Conservation (phyloP, 2,888 invertebrate genomes). For the Cyrtodaria siliqua region DNA sequence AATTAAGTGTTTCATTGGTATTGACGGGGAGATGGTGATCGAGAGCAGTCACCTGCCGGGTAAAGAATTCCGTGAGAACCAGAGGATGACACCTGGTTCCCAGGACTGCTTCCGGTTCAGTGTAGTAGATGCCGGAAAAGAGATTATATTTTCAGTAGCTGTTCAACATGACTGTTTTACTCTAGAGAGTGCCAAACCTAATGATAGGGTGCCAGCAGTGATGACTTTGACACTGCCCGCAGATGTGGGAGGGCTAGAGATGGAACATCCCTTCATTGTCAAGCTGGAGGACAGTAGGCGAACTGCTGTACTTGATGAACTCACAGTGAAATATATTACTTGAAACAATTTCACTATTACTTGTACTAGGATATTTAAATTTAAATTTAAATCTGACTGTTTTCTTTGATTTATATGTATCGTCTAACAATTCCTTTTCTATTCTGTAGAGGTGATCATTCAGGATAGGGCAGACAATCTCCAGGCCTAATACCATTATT, state of each 20-base stretch:
- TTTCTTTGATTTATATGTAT: too few species aligned
- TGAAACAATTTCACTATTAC: background rate
- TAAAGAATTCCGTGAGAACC: constrained; percentile 62
- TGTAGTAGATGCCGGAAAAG: constrained; percentile 70
- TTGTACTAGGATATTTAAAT: too few species aligned
- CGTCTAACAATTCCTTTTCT: too few species aligned
- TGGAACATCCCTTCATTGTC: constrained; percentile 77
- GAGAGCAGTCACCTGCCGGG: constrained; percentile 63
- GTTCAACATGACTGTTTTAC: constrained; percentile 78
- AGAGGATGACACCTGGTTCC: constrained; percentile 75
- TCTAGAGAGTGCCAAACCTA: constrained; percentile 71
- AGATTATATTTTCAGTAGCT: constrained; percentile 73
- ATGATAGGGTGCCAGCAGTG: constrained; percentile 64
- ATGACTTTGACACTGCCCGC: constrained; percentile 66
- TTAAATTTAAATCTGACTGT: too few species aligned
- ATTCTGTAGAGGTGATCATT: too few species aligned
- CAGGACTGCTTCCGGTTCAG: constrained; percentile 77
- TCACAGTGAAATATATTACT: constrained; percentile 70
- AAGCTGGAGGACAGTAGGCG: constrained; percentile 78
- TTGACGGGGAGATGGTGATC: constrained; percentile 75
- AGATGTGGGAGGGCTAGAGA: constrained; percentile 64
- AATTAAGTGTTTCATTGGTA: constrained; percentile 78
- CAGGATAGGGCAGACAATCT: too few species aligned
- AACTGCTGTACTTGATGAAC: constrained; percentile 78
- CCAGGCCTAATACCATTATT: too few species aligned